Base-by-base conservation (phyloP, 2,888 invertebrate genomes). In the Ichneumon xanthorius region DNA sequence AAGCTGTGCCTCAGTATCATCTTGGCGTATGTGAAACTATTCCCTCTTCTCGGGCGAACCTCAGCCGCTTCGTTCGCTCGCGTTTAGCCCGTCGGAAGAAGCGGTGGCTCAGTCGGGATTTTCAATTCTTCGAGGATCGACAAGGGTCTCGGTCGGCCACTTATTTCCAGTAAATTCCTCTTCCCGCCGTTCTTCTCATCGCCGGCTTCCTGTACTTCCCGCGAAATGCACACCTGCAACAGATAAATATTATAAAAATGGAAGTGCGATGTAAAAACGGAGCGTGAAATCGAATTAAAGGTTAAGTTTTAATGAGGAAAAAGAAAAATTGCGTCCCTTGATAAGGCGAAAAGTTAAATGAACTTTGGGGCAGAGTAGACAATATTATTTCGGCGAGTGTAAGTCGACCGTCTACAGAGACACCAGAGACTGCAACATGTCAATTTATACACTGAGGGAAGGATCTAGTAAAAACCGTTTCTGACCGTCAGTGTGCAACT, bases 1-100 rank as follows among this genome's bases (percentile, higher is more conserved):
- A 65, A 68, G n/a, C 72, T 50, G 71, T 73, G 73, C 72, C 84
- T 82, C 79, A 80, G 75, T 61, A 82, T 86, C 86, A 87, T 87
- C 67, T 72, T 78, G 73, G 58, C 76, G 40, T 50, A 78, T 45
- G 58, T 55, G 26, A 14, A 50, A 50, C 19, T 33, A 45, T 76
- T 70, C 11, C 50, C 14, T 22, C 19, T 65, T 61, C 6, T 30
- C 26, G 37, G 33, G 50, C 19, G 6, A 33, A 4, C 14, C 16
- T 48, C 33, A n/a, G 30, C 53, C 19, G 53, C 22, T 19, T 72
- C 40, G 71, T 63, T n/a, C 55, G 19, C 63, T 50, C 45, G 61
- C 19, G 58, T 33, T 45, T 70, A 37, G 14, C 45, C 30, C 58
- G 58, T 58, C 40, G 26, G 50, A 50, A 37, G 50, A 14, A 76